A percentile compares a stretch with the other conserved stretches of the same genome.
These are phyloP conservation scores for Lobophora halterata DNA, from an alignment of 2,888 invertebrate genomes.

Conservation along the genomic window DNA sequence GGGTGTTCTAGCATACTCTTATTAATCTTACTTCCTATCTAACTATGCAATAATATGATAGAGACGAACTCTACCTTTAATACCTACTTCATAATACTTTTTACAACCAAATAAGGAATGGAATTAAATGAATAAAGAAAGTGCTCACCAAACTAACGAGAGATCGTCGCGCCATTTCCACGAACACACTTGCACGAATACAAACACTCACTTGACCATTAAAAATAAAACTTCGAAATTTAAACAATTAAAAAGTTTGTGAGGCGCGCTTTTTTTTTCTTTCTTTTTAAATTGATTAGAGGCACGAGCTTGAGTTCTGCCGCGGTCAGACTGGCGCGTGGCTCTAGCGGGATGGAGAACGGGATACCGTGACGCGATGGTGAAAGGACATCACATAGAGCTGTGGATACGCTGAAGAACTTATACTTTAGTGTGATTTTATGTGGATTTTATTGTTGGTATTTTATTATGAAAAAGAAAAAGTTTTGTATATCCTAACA, in stretches of 20 bases:
- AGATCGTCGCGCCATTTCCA: constrained; percentile 41
- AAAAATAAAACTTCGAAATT: constrained; percentile 17
- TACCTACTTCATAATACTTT: too few species aligned
- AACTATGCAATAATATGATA: too few species aligned
- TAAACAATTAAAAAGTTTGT: constrained; percentile 1
- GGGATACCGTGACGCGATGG: constrained; percentile 48
- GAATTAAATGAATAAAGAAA: background rate
- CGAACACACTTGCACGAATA: constrained; percentile 25
- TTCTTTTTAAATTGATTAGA: constrained; percentile 25
- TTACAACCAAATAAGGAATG: too few species aligned
- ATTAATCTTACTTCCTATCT: too few species aligned
- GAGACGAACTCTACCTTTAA: too few species aligned
- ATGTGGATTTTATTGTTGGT: too few species aligned
- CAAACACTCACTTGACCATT: constrained; percentile 38
- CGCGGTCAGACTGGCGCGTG: constrained; percentile 36
- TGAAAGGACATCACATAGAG: constrained; percentile 54
- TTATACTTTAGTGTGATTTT: background rate
- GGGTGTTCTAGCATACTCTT: too few species aligned
- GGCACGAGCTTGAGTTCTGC: constrained; percentile 34
- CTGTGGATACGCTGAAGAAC: constrained; percentile 22
- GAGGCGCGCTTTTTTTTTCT: constrained; percentile 28
- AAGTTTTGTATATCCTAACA: too few species aligned
- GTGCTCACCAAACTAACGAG: constrained; percentile 50
- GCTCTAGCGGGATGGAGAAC: constrained; percentile 48
- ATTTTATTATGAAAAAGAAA: too few species aligned